Evolutionary conservation across 2,797 vertebrate genomes (phyloP).

Genomic region (Chaetophractus vellerosus): DNA sequence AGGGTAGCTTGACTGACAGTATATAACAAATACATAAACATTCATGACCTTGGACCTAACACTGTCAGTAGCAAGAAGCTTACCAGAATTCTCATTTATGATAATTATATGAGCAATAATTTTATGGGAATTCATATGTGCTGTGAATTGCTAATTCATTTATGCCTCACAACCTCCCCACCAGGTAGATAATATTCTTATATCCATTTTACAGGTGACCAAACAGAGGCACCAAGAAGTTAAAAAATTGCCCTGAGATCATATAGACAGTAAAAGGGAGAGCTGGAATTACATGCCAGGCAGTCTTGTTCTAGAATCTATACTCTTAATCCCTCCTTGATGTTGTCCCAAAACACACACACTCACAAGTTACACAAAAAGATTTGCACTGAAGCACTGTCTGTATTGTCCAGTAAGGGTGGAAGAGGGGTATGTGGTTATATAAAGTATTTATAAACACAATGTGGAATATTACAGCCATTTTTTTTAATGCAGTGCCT

Average conservation of each 20-base stretch:
- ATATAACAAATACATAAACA: conserved; percentile 58
- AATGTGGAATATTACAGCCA: neutral
- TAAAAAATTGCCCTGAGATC: neutral
- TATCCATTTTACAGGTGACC: neutral
- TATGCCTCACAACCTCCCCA: neutral
- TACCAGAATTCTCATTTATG: neutral
- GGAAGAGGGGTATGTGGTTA: no score
- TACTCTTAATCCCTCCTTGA: neutral
- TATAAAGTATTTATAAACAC: neutral
- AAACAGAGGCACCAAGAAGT: neutral
- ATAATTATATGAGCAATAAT: conserved; percentile 1
- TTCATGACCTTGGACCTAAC: conserved; percentile 27
- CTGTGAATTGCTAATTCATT: neutral
- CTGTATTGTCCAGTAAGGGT: neutral
- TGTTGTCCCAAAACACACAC: neutral
- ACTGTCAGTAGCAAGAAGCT: conserved; percentile 12
- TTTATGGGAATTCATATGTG: neutral
- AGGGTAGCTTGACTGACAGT: conserved; percentile 13
- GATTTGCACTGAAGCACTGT: neutral
- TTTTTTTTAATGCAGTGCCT: neutral
- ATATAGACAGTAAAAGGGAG: neutral
- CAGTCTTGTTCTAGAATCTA: neutral
- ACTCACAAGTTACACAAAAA: rapidly evolving
- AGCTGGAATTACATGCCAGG: neutral
- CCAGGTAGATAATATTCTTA: neutral